Conservation (phyloP, 2,888 invertebrate genomes). For the Mythimna impura region DNA sequence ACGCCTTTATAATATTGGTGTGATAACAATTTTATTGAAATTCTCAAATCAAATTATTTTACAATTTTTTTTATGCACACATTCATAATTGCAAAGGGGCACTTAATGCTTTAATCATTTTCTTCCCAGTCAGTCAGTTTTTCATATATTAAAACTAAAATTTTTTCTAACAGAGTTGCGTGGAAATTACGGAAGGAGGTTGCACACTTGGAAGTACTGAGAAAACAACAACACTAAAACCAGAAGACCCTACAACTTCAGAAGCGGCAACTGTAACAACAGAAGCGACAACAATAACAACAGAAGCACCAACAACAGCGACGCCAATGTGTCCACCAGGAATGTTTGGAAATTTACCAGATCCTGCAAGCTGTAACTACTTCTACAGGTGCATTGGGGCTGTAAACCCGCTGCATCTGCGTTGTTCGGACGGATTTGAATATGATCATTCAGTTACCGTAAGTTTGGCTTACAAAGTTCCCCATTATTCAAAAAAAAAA, state of each 20-base stretch:
- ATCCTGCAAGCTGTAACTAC: constrained; percentile 16
- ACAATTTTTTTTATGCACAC: no score
- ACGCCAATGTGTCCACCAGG: constrained; percentile 11
- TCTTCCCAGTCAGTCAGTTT: no score
- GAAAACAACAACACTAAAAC: not conserved
- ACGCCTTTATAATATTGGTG: no score
- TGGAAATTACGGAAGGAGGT: constrained; percentile 60
- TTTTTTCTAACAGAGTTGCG: constrained; percentile 18
- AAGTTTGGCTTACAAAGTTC: not conserved
- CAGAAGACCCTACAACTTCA: constrained; percentile 4
- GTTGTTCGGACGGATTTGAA: constrained; percentile 31
- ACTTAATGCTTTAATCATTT: no score
- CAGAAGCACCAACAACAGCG: not conserved
- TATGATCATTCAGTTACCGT: constrained; percentile 9
- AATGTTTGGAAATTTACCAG: constrained; percentile 22
- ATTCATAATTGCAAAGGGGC: no score
- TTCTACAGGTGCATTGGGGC: constrained; percentile 32
- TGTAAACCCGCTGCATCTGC: constrained; percentile 14
- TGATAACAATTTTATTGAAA: no score
- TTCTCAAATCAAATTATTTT: no score
- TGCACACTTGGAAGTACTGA: constrained; percentile 46
- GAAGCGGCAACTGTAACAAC: not conserved
- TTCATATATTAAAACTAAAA: not conserved
- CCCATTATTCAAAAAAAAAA: no score
- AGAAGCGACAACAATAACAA: not conserved